These are phyloP conservation scores for Typhlichthys eigenmanni DNA, from an alignment of 2,797 vertebrate genomes.

Conservation along the genomic window DNA sequence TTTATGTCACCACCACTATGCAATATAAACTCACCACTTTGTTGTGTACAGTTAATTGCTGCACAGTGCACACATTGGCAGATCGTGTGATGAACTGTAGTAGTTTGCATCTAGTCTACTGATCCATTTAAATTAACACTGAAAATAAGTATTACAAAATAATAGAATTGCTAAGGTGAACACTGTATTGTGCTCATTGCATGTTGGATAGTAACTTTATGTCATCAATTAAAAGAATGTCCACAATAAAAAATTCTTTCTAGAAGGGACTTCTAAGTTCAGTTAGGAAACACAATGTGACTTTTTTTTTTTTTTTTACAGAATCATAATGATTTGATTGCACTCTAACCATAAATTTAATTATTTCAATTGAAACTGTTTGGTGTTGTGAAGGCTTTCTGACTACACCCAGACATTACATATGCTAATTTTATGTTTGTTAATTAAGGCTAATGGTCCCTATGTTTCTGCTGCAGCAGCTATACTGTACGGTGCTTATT, in stretches of 20 bases:
- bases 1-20: neutral
- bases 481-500: slow-evolving; percentile 64
- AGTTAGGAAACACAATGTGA: slow-evolving; percentile 35
- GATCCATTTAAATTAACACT: neutral
- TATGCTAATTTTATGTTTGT: slow-evolving; percentile 26
- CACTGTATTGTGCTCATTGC: slow-evolving; percentile 34
- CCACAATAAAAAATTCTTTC: slow-evolving; percentile 1
- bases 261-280: slow-evolving; percentile 27
- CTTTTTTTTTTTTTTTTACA: slow-evolving; percentile 25
- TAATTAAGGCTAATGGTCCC: slow-evolving; percentile 37
- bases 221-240: slow-evolving; percentile 18
- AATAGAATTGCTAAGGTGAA: neutral
- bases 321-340: slow-evolving; percentile 20
- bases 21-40: neutral
- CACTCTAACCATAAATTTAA: slow-evolving; percentile 31
- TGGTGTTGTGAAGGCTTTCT: slow-evolving; percentile 6
- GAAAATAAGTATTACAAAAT: neutral
- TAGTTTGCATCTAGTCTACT: neutral
- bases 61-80: neutral
- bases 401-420: slow-evolving; percentile 2
- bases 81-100: neutral
- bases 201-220: slow-evolving; percentile 40
- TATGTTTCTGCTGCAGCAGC: slow-evolving; percentile 49
- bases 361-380: slow-evolving; percentile 32
- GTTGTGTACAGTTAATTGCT: neutral